Evolutionary conservation across 2,797 vertebrate genomes (phyloP).

Genomic region (Poliocrania exsul): DNA sequence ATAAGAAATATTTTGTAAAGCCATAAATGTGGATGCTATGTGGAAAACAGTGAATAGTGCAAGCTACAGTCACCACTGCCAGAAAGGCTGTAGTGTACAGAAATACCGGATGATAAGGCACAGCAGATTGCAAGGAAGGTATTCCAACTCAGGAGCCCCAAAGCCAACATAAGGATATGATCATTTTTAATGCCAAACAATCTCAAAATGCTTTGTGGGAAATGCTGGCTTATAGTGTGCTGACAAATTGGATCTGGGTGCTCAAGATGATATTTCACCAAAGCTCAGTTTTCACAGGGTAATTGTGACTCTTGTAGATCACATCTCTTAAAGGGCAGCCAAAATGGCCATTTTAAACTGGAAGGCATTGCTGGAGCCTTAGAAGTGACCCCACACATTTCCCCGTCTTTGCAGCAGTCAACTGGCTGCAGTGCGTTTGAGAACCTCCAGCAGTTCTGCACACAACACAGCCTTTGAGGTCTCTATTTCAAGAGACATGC

Average conservation of each 20-base stretch:
- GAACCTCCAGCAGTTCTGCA: background rate
- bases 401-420: background rate
- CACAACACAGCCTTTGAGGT: background rate
- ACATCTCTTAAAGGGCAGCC: background rate
- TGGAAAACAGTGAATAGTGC: background rate
- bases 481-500: background rate
- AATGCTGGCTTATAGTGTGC: background rate
- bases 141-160: background rate
- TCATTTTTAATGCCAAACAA: background rate
- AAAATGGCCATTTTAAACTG: background rate
- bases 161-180: accelerated
- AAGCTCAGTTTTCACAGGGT: background rate
- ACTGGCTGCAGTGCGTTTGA: accelerated
- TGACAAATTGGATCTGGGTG: background rate
- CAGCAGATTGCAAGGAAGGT: background rate
- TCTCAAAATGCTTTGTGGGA: background rate
- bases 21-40: background rate
- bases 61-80: background rate
- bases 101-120: background rate
- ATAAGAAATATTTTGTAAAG: background rate
- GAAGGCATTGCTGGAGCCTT: background rate
- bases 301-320: background rate
- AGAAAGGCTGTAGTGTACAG: background rate
- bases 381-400: background rate
- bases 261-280: background rate